Conservation (phyloP, 2,888 invertebrate genomes). For the Mamestra brassicae region DNA sequence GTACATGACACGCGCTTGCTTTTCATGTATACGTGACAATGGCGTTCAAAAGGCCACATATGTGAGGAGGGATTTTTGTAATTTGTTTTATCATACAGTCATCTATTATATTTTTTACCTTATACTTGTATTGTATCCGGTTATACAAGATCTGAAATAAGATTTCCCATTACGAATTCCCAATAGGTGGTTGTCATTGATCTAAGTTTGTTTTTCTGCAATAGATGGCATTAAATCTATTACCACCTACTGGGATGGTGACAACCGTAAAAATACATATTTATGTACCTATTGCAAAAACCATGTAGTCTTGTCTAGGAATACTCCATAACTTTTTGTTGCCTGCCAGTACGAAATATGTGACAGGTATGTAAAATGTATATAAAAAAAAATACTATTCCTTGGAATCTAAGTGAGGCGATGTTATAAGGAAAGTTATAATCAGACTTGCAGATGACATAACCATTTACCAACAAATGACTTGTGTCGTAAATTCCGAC, state of each 20-base stretch:
- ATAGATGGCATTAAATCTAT: constrained; percentile 16
- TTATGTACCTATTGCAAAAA: constrained; percentile 52
- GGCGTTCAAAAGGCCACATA: too few relatives aligned
- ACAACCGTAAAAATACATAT: constrained; percentile 46
- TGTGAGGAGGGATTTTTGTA: background rate
- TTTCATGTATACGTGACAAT: too few relatives aligned
- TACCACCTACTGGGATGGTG: constrained; percentile 7
- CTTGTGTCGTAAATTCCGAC: constrained; percentile 65
- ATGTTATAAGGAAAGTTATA: constrained; percentile 47
- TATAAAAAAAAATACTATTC: constrained; percentile 42
- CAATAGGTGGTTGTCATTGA: constrained; percentile 35
- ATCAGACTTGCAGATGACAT: constrained; percentile 59
- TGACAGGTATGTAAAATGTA: constrained; percentile 42
- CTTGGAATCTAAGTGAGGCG: constrained; percentile 44
- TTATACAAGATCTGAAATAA: constrained; percentile 13
- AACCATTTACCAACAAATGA: constrained; percentile 59
- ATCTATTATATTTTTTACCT: background rate
- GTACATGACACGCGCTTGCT: too few relatives aligned
- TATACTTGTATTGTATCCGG: background rate
- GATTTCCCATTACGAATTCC: constrained; percentile 18
- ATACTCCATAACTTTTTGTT: constrained; percentile 39
- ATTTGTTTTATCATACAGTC: background rate
- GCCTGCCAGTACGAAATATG: constrained; percentile 56
- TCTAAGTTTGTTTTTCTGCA: constrained; percentile 36
- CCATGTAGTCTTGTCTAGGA: constrained; percentile 33